A percentile compares a stretch with the other conserved stretches of the same genome.
phyloP scores from a whole-genome alignment of 2,797 vertebrate genomes.

The Pampus argenteus region DNA sequence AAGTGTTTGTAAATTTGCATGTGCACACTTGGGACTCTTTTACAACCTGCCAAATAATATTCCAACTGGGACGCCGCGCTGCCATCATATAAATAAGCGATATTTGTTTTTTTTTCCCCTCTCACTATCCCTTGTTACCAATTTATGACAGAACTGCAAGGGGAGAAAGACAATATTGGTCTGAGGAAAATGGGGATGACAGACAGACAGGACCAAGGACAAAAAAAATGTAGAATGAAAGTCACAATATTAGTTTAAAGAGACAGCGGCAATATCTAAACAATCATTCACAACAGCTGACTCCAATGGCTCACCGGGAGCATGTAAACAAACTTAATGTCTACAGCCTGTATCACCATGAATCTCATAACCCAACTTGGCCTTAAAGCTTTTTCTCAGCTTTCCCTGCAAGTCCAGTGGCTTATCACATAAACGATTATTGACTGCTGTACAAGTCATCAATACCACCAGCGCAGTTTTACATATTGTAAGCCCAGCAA shows the following conservation, averaged over 20 bases:
- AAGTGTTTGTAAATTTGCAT: slow-evolving; percentile 72
- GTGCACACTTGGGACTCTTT: slow-evolving; percentile 69
- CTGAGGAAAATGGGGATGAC: slow-evolving; percentile 51
- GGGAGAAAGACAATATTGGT: slow-evolving; percentile 43
- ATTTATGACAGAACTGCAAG: slow-evolving; percentile 59
- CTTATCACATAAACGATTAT: slow-evolving; percentile 81
- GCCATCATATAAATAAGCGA: slow-evolving; percentile 55
- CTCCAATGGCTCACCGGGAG: slow-evolving; percentile 51
- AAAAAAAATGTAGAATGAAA: slow-evolving; percentile 29
- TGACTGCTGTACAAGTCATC: slow-evolving; percentile 68
- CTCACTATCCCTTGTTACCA: slow-evolving; percentile 66
- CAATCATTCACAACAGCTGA: slow-evolving; percentile 59
- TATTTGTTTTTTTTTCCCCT: slow-evolving; percentile 65
- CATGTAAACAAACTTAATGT: slow-evolving; percentile 72
- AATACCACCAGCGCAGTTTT: slow-evolving; percentile 75
- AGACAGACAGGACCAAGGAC: slow-evolving; percentile 46
- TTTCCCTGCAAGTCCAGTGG: slow-evolving; percentile 65
- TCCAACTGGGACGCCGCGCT: slow-evolving; percentile 59
- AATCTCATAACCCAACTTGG: slow-evolving; percentile 68
- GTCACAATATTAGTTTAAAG: slow-evolving; percentile 68
- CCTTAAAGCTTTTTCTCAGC: slow-evolving; percentile 60
- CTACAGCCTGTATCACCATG: slow-evolving; percentile 63
- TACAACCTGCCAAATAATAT: slow-evolving; percentile 65
- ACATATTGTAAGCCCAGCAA: slow-evolving; percentile 70
- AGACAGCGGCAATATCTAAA: slow-evolving; percentile 69